phyloP scores from a whole-genome alignment of 2,797 vertebrate species.

The Morelia viridis region DNA sequence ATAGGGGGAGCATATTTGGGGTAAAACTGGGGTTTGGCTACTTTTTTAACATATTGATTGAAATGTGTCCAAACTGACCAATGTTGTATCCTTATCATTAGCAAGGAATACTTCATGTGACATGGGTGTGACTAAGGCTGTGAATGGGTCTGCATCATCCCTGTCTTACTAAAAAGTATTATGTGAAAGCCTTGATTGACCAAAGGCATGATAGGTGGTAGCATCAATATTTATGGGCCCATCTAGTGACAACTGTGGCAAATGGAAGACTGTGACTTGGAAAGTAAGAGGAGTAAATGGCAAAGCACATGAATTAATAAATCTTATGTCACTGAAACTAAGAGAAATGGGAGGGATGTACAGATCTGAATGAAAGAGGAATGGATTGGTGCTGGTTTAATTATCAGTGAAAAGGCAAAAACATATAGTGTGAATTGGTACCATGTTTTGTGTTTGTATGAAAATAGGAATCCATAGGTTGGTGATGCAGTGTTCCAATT shows the following conservation, averaged over 20 bases:
- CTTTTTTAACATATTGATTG: neutral
- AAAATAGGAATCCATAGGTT: no score
- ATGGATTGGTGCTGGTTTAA: no score
- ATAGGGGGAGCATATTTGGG: neutral
- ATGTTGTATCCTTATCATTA: neutral
- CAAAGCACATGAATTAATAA: no score
- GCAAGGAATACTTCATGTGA: neutral
- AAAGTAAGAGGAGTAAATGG: no score
- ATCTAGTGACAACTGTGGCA: neutral
- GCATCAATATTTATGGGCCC: neutral
- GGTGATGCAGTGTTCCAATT: no score
- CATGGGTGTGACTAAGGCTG: neutral
- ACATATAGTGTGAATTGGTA: no score
- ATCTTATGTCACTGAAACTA: no score
- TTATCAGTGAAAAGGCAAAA: no score
- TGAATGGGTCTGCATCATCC: neutral
- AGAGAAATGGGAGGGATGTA: no score
- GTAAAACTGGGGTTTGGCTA: neutral
- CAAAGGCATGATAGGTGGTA: neutral
- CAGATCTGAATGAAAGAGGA: no score
- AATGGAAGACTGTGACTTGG: no score
- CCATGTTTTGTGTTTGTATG: no score
- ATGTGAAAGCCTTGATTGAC: neutral
- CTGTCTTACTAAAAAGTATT: neutral
- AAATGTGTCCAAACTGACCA: neutral